Evolutionary conservation across 23 tunicate species (phyloP).

Genomic region (Aplidium turbinatum): DNA sequence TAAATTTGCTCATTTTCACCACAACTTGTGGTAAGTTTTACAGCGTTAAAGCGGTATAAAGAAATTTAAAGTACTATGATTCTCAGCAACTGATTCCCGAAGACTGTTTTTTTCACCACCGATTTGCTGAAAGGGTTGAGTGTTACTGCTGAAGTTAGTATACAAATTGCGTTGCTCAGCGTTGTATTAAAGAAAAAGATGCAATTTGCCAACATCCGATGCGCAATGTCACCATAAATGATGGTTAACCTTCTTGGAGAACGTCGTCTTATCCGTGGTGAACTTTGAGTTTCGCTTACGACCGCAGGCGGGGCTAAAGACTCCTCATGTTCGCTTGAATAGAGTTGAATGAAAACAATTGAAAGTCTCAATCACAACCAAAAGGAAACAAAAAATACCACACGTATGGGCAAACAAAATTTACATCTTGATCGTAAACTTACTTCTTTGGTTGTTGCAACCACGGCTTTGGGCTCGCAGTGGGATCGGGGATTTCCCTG

Average conservation of each 20-base stretch:
- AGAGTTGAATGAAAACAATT: background rate
- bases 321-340: slow-evolving; percentile 2
- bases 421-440: background rate
- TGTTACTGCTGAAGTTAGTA: too few species aligned
- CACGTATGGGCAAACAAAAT: background rate
- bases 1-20: too few species aligned
- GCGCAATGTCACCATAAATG: too few species aligned
- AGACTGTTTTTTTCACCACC: too few species aligned
- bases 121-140: too few species aligned
- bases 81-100: too few species aligned
- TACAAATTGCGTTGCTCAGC: too few species aligned
- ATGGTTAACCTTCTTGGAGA: slow-evolving; percentile 27
- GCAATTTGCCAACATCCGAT: too few species aligned
- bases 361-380: background rate
- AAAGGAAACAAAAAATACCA: background rate
- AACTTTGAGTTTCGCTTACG: slow-evolving; percentile 9
- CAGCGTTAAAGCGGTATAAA: too few species aligned
- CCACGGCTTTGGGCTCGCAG: slow-evolving; percentile 86
- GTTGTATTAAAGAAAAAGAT: too few species aligned
- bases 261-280: slow-evolving; percentile 20
- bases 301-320: background rate
- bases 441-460: slow-evolving; percentile 41
- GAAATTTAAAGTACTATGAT: too few species aligned
- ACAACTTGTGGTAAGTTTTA: too few species aligned
- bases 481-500: slow-evolving; percentile 39